Evolutionary conservation across 2,888 invertebrate genomes (phyloP).

Genomic region (Agonopterix subpropinquella): DNA sequence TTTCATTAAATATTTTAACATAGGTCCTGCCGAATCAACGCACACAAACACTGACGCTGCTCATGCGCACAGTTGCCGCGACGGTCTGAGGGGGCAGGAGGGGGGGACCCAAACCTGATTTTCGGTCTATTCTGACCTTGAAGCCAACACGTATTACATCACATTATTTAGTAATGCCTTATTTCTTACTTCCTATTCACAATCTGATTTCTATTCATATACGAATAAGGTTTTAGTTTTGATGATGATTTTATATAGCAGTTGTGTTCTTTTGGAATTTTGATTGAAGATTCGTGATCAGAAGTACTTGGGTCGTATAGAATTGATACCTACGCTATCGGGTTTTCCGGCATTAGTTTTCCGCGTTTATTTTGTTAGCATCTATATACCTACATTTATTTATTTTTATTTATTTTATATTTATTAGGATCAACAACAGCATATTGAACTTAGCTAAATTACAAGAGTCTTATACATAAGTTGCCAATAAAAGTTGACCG

Average conservation of each 20-base stretch:
- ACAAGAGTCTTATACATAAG: no score
- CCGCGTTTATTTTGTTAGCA: slow-evolving; percentile 45
- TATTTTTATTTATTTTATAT: no score
- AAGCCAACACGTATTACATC: slow-evolving; percentile 65
- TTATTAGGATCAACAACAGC: no score
- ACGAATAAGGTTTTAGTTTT: slow-evolving; percentile 14
- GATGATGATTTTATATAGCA: not conserved
- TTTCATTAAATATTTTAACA: no score
- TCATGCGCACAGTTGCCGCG: slow-evolving; percentile 22
- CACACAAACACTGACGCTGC: slow-evolving; percentile 36
- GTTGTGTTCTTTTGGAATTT: slow-evolving; percentile 22
- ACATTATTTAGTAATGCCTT: slow-evolving; percentile 58
- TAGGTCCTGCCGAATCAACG: slow-evolving; percentile 14
- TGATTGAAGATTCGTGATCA: slow-evolving; percentile 20
- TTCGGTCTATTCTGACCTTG: slow-evolving; percentile 74
- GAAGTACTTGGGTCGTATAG: slow-evolving; percentile 42
- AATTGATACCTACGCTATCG: slow-evolving; percentile 53
- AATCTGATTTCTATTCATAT: slow-evolving; percentile 15
- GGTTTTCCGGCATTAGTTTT: slow-evolving; percentile 68
- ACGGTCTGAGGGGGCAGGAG: slow-evolving; percentile 16
- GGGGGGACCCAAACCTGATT: slow-evolving; percentile 62
- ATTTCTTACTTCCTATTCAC: slow-evolving; percentile 24
- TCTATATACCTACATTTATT: slow-evolving; percentile 18
- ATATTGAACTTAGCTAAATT: no score
- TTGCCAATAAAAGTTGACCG: no score